phyloP scores from a whole-genome alignment of 2,888 invertebrate species.

The Plemyria rubiginata region DNA sequence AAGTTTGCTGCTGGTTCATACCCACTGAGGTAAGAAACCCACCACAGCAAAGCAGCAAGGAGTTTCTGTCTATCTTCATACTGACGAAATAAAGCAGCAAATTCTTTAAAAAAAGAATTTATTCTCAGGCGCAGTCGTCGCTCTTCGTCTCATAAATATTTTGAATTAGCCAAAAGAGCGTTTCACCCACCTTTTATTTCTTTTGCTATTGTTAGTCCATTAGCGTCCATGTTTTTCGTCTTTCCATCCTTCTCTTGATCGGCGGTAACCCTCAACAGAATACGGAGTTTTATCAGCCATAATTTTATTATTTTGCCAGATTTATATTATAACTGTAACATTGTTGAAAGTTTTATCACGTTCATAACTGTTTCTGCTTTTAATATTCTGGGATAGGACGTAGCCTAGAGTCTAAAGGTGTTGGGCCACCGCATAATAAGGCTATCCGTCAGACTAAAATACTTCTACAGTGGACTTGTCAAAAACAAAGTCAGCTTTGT shows the following conservation, averaged over 20 bases:
- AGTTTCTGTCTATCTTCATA: too few relatives aligned
- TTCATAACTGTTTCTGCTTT: not conserved
- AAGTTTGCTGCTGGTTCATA: too few relatives aligned
- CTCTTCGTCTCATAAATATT: conserved; percentile 5
- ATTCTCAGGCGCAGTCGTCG: not conserved
- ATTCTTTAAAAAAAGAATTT: not conserved
- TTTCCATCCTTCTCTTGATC: conserved; percentile 28
- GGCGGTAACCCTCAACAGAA: conserved; percentile 32
- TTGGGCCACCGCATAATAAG: too few relatives aligned
- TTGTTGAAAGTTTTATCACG: not conserved
- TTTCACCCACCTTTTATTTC: conserved; percentile 4
- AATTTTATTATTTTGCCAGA: not conserved
- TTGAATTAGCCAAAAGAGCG: conserved; percentile 2
- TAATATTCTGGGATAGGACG: too few relatives aligned
- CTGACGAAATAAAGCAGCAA: not conserved
- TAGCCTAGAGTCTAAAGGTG: too few relatives aligned
- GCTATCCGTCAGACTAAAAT: too few relatives aligned
- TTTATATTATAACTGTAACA: not conserved
- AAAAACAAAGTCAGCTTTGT: too few relatives aligned
- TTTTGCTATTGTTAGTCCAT: conserved; percentile 16
- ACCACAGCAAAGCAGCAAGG: too few relatives aligned
- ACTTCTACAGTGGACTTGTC: too few relatives aligned
- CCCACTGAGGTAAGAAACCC: too few relatives aligned
- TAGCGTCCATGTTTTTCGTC: conserved; percentile 32
- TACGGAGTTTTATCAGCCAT: conserved; percentile 43